Conservation (phyloP, 2,113 vertebrate species). For the Poicephalus gulielmi region DNA sequence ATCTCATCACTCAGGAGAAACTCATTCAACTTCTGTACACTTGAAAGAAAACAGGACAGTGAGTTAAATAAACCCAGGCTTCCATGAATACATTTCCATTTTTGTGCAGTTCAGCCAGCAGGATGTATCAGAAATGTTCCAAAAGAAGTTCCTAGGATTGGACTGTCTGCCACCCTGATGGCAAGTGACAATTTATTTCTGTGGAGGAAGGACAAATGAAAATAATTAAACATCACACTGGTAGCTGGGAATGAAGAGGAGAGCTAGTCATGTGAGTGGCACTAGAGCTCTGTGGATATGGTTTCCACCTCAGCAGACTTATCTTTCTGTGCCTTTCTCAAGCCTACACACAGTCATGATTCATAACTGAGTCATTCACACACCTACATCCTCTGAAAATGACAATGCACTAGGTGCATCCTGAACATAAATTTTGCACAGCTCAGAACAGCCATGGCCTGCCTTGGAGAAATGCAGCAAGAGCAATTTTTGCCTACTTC, state of each 20-base stretch:
- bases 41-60: conserved; percentile 54
- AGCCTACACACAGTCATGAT: background rate
- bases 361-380: background rate
- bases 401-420: background rate
- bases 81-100: background rate
- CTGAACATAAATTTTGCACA: background rate
- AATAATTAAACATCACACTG: background rate
- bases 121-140: background rate
- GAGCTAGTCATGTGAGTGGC: background rate
- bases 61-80: background rate
- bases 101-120: background rate
- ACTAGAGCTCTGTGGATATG: background rate
- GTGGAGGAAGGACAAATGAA: background rate
- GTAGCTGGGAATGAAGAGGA: background rate
- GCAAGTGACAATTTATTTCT: background rate
- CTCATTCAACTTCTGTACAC: conserved; percentile 94
- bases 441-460: background rate
- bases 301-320: background rate
- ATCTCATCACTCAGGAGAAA: conserved; percentile 98
- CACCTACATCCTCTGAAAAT: background rate
- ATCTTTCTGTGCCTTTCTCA: background rate
- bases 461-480: background rate
- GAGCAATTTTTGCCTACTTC: background rate
- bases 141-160: background rate
- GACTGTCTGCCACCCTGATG: background rate